Percentiles rank a stretch among this genome's conserved stretches.
phyloP scores from a whole-genome alignment of 2,113 vertebrate genomes.

The Campylomormyrus numenius region DNA sequence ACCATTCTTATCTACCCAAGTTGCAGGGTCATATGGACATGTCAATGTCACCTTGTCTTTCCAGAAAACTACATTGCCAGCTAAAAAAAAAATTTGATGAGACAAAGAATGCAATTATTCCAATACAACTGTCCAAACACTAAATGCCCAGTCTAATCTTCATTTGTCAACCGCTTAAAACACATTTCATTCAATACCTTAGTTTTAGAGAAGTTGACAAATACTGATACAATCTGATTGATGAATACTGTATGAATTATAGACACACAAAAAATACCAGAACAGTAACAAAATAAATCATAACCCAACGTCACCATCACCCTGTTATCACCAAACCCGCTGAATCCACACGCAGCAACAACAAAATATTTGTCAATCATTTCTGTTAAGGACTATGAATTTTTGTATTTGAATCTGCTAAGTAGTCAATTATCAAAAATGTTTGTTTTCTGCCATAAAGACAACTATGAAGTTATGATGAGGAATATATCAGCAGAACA shows the following conservation, averaged over 20 bases:
- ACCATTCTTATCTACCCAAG: fast-evolving
- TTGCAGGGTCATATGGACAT: background rate
- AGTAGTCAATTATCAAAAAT: background rate
- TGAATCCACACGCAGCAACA: background rate
- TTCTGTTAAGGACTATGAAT: background rate
- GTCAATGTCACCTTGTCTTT: fast-evolving
- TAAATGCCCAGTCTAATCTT: background rate
- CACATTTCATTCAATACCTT: background rate
- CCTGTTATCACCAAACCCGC: background rate
- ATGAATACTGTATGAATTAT: background rate
- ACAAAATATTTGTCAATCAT: background rate
- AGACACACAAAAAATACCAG: background rate
- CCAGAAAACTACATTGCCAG: background rate
- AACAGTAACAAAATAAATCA: background rate
- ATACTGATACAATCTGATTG: background rate
- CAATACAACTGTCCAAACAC: background rate
- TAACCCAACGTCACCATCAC: background rate
- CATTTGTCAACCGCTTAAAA: background rate
- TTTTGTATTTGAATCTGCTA: background rate
- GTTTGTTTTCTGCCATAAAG: background rate
- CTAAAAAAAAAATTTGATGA: background rate
- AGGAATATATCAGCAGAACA: background rate
- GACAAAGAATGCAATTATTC: background rate
- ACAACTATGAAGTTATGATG: background rate
- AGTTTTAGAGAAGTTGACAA: background rate